Percentiles rank a stretch among this genome's conserved stretches.
Conservation (phyloP, 1,140 invertebrate genomes). For the Rhagoletis pomonella region DNA sequence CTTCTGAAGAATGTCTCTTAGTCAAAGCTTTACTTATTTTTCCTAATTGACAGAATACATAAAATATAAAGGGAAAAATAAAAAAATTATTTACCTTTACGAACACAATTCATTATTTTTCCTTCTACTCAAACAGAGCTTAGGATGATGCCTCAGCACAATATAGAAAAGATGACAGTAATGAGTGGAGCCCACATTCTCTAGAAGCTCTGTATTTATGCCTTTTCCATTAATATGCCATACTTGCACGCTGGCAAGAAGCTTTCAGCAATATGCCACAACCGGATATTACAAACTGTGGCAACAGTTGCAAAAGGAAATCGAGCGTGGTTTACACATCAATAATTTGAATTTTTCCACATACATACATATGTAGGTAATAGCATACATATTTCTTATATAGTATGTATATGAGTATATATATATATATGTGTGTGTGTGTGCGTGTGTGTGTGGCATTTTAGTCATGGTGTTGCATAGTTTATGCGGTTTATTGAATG, state of each 20-base stretch:
- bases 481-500: not conserved
- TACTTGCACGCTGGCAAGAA: not conserved
- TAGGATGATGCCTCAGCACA: too few species aligned
- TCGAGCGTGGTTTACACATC: slow-evolving; percentile 48
- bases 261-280: slow-evolving; percentile 7
- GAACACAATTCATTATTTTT: too few species aligned
- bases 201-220: not conserved
- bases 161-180: too few species aligned
- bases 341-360: slow-evolving; percentile 11
- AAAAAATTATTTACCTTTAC: too few species aligned
- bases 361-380: not conserved
- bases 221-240: not conserved
- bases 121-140: too few species aligned
- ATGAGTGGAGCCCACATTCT: too few species aligned
- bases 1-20: too few species aligned
- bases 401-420: not conserved
- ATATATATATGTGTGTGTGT: not conserved
- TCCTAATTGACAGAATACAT: too few species aligned
- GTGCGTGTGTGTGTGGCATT: not conserved
- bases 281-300: slow-evolving; percentile 29
- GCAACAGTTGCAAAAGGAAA: slow-evolving; percentile 26
- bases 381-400: not conserved
- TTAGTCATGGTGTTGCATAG: not conserved
- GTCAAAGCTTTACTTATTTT: too few species aligned
- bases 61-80: too few species aligned